Evolutionary conservation across 2,797 vertebrate species (phyloP), one percentile per base, ranked within the genome.

Genomic region (Anas acuta): DNA sequence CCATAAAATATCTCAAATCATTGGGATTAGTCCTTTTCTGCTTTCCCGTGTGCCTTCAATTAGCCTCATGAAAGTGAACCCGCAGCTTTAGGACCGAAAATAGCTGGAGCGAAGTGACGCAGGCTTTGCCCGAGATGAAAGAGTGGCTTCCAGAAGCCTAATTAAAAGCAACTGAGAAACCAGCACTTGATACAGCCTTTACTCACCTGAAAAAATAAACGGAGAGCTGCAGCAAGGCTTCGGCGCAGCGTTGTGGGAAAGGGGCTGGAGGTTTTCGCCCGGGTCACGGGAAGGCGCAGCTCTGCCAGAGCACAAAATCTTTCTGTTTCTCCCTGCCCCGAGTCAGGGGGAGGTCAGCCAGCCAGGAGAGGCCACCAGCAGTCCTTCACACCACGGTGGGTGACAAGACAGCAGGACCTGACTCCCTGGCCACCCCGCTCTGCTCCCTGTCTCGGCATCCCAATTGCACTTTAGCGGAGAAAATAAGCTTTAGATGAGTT

Each of bases 141-240:
- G 98, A 96, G 96, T 96, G 82, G 98, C 98, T 98, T 98, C 98
- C 98, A 98, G 98, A 98, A 99, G 98, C 98, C 97, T 98, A 98
- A 99, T 99, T 98, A 98, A 98, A 98, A 99, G 98, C 98, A 98
- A 99, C 98, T 98, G 98, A 98, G 98, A 98, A 98, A 98, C 97
- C 96, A 98, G 97, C 98, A 98, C 96, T 98, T 91, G 98, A 99
- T 98, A 98, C 98, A 98, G 97, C 97, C 97, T 98, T 98, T 98
- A 97, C 98, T 98, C 98, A 99, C 98, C 98, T 99, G 99, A 98
- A 98, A 98, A 99, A 99, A 99, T 99, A 99, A 99, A 99, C 98
- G 65, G 87, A 97, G 96, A 96, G 97, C 97, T 97, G 94, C 95
- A 97, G 97, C 84, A 30, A 79, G 92, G 96, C 92, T 97, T 98